Percentiles rank a stretch among this genome's conserved stretches.
Conservation (phyloP, 1,140 invertebrate species). For the Plectrocnemia conspersa region DNA sequence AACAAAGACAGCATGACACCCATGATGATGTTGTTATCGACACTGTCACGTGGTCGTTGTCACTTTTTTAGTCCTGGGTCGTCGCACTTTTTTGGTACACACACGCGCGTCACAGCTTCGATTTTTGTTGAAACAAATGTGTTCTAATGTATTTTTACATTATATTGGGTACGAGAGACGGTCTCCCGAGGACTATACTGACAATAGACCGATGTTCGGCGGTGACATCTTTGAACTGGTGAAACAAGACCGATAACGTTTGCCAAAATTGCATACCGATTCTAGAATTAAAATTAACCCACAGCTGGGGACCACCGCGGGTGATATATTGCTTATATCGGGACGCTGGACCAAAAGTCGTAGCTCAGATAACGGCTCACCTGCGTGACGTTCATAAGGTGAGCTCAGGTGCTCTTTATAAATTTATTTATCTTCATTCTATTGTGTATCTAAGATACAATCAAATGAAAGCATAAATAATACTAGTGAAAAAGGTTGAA, state of each 20-base stretch:
- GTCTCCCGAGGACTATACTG: constrained; percentile 37
- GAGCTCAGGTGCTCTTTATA: background rate
- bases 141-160: background rate
- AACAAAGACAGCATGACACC: constrained; percentile 65
- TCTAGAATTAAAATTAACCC: constrained; percentile 35
- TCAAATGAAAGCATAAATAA: background rate
- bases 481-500: background rate
- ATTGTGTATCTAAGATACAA: background rate
- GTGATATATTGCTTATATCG: constrained; percentile 8
- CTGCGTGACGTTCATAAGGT: constrained; percentile 3
- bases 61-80: background rate
- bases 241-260: constrained; percentile 50
- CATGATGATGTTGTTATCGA: constrained; percentile 48
- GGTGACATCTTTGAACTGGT: constrained; percentile 51
- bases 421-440: background rate
- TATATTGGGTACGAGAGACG: background rate
- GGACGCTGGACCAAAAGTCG: constrained; percentile 6
- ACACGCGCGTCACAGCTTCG: background rate
- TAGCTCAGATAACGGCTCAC: constrained; percentile 15
- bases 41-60: constrained; percentile 27
- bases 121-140: constrained; percentile 5
- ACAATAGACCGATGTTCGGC: constrained; percentile 47
- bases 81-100: background rate
- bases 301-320: constrained; percentile 10
- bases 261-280: constrained; percentile 43